Conservation (phyloP, 35 echinoderm and acorn worm genomes). For the Amphiura filiformis region DNA sequence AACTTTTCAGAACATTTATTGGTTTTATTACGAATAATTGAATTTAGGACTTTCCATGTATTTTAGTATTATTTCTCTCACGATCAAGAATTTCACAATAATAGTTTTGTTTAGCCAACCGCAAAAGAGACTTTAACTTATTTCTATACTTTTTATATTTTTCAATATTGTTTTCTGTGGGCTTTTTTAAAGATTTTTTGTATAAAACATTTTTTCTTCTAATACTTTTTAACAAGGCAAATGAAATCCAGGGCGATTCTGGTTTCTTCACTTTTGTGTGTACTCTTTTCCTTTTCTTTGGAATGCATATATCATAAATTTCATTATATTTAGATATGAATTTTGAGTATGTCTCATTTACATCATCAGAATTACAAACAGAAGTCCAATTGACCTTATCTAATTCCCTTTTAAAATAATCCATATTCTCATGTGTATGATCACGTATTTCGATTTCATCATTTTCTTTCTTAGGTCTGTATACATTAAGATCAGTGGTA, state of each 20-base stretch:
- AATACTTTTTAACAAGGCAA: neutral
- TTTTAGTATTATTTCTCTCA: neutral
- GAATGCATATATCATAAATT: neutral
- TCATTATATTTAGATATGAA: neutral
- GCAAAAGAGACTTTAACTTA: neutral
- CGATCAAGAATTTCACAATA: neutral
- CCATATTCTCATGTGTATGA: neutral
- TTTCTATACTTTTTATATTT: slow-evolving; percentile 13
- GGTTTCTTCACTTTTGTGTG: neutral
- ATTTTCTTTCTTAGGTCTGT: neutral
- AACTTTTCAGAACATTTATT: neutral
- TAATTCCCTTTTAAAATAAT: neutral
- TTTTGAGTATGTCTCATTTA: neutral
- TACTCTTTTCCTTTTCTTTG: neutral
- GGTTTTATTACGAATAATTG: neutral
- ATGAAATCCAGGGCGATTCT: neutral
- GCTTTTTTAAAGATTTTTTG: neutral
- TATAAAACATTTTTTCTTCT: neutral
- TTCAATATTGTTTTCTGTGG: neutral
- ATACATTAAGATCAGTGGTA: neutral
- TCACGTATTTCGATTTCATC: neutral
- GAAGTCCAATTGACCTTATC: neutral
- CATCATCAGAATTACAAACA: neutral
- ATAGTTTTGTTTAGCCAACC: neutral
- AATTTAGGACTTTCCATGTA: slow-evolving; percentile 9